Percentiles rank a stretch among this genome's conserved stretches.
Conservation (phyloP, 2,888 invertebrate species). For the Fabriciana adippe region DNA sequence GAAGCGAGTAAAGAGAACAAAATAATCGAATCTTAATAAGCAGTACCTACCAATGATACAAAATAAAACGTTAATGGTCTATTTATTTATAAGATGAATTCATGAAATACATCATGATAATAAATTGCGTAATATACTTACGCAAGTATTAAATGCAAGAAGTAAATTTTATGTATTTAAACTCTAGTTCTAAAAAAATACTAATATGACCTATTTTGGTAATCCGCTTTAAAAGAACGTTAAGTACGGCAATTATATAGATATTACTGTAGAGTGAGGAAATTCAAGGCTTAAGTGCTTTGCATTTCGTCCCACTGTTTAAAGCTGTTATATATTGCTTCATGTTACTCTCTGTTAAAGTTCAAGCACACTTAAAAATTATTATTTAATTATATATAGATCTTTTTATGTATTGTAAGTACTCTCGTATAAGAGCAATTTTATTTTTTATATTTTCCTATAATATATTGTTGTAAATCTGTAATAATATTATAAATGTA, state of each 20-base stretch:
- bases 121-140: background rate
- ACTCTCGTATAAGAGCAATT: no score
- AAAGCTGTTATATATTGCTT: slow-evolving; percentile 1
- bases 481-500: no score
- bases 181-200: background rate
- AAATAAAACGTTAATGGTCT: no score
- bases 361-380: slow-evolving; percentile 8
- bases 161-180: no score
- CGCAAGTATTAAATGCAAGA: background rate
- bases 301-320: slow-evolving; percentile 9
- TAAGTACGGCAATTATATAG: slow-evolving; percentile 5
- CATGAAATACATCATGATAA: no score
- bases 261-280: background rate
- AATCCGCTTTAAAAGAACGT: background rate
- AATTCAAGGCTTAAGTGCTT: slow-evolving; percentile 6
- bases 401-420: background rate
- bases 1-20: no score
- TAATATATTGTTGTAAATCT: no score
- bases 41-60: no score
- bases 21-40: no score
- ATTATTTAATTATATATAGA: background rate
- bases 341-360: slow-evolving; percentile 7
- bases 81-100: no score
- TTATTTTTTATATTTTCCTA: no score
- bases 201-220: background rate